These are phyloP conservation scores for Trissoscelio sp. DNA, from an alignment of 2,888 invertebrate genomes.

Conservation along the genomic window DNA sequence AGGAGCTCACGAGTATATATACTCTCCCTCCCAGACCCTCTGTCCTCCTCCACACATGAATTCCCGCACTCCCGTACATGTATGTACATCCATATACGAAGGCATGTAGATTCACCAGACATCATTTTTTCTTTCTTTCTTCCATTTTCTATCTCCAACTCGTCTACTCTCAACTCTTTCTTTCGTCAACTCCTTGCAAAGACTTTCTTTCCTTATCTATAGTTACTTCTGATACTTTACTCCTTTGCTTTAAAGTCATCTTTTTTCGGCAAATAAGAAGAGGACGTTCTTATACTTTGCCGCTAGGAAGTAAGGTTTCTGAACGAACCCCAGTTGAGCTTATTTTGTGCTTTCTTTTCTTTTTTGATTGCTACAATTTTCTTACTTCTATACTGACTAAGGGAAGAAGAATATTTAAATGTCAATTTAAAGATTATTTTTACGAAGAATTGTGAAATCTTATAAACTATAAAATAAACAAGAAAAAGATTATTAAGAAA, in stretches of 20 bases:
- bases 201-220: conserved; percentile 60
- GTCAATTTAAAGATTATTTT: neutral
- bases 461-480: too few species aligned
- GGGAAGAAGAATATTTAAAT: conserved; percentile 16
- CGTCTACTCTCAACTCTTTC: conserved; percentile 59
- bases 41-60: conserved; percentile 50
- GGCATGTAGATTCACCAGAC: conserved; percentile 38
- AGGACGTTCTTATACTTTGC: conserved; percentile 19
- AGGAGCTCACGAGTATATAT: conserved; percentile 81
- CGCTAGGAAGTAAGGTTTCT: conserved; percentile 37
- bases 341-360: conserved; percentile 24
- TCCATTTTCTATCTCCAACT: conserved; percentile 61
- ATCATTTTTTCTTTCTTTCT: conserved; percentile 48
- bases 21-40: conserved; percentile 60
- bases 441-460: too few species aligned
- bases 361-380: conserved; percentile 27
- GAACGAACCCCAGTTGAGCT: conserved; percentile 29
- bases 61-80: conserved; percentile 46
- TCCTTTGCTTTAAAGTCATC: conserved; percentile 25
- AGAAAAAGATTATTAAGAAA: too few species aligned
- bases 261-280: conserved; percentile 32
- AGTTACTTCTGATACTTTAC: conserved; percentile 10
- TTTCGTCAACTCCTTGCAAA: conserved; percentile 64
- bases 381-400: neutral
- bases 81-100: conserved; percentile 25